Percentiles rank a stretch among this genome's conserved stretches.
phyloP scores from a whole-genome alignment of 2,888 invertebrate species.

The Baccha elongata region DNA sequence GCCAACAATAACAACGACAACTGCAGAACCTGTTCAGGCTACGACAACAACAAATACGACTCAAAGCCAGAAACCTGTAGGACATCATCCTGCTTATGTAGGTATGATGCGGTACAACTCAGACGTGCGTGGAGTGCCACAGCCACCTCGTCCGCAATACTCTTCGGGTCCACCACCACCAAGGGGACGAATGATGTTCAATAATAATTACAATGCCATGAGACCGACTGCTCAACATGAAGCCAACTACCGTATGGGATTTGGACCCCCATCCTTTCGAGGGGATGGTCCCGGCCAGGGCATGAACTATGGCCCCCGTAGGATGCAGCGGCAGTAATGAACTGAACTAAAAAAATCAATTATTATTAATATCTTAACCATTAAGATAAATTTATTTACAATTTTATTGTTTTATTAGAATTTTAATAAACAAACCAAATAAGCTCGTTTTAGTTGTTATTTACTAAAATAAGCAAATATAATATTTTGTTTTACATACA shows the following conservation, averaged over 20 bases:
- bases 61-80: constrained; percentile 38
- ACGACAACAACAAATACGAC: constrained; percentile 33
- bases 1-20: constrained; percentile 3
- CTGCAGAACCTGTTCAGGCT: constrained; percentile 37
- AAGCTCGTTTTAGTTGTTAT: constrained; percentile 52
- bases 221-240: constrained; percentile 54
- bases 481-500: constrained; percentile 24
- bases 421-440: constrained; percentile 60
- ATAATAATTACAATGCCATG: constrained; percentile 55
- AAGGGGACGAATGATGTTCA: constrained; percentile 60
- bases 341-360: constrained; percentile 20
- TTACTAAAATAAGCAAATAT: constrained; percentile 41
- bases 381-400: constrained; percentile 56
- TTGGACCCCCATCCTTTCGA: constrained; percentile 55
- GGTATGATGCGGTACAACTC: constrained; percentile 71
- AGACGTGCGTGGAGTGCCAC: constrained; percentile 54
- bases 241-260: constrained; percentile 60
- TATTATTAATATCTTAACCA: constrained; percentile 32
- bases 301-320: constrained; percentile 48
- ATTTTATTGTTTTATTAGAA: constrained; percentile 31
- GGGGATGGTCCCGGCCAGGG: constrained; percentile 47
- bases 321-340: constrained; percentile 56
- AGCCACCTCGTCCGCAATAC: constrained; percentile 49
- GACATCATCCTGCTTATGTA: constrained; percentile 50
- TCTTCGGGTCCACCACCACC: constrained; percentile 55